Conservation (phyloP, 2,888 invertebrate genomes). For the Subacronicta megacephala region DNA sequence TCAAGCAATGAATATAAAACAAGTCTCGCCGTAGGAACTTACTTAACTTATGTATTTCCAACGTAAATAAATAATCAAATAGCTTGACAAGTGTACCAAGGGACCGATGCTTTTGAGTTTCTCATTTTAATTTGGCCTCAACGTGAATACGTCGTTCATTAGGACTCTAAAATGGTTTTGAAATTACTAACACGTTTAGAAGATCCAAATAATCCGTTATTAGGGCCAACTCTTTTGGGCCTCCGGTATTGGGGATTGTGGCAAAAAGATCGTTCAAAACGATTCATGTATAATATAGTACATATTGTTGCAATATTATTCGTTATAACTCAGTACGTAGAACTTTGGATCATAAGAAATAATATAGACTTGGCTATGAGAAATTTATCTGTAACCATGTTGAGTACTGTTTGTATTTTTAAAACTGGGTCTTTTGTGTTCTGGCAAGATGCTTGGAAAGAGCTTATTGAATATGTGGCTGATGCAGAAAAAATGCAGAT, state of each 20-base stretch:
- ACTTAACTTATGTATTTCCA: constrained; percentile 3
- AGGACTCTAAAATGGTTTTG: constrained; percentile 37
- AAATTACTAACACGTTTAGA: constrained; percentile 53
- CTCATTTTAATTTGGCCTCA: constrained; percentile 10
- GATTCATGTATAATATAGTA: constrained; percentile 60
- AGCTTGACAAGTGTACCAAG: background rate
- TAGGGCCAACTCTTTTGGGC: constrained; percentile 72
- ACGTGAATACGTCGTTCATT: background rate
- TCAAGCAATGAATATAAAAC: constrained; percentile 1
- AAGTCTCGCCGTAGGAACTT: constrained; percentile 10
- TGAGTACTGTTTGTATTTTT: constrained; percentile 75
- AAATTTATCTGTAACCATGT: constrained; percentile 78
- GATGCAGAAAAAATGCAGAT: constrained; percentile 68
- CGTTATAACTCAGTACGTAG: constrained; percentile 76
- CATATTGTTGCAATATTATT: constrained; percentile 69
- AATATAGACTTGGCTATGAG: constrained; percentile 72
- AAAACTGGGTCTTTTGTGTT: constrained; percentile 75
- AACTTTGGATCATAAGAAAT: constrained; percentile 73
- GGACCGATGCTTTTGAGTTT: background rate
- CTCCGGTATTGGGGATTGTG: constrained; percentile 73
- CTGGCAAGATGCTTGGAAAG: constrained; percentile 74
- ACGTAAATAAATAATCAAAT: constrained; percentile 22
- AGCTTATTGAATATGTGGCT: constrained; percentile 70
- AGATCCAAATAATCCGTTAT: constrained; percentile 63
- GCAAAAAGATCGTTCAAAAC: constrained; percentile 61